phyloP scores from a whole-genome alignment of 2,113 vertebrate species.

The Onychostoma macrolepis region DNA sequence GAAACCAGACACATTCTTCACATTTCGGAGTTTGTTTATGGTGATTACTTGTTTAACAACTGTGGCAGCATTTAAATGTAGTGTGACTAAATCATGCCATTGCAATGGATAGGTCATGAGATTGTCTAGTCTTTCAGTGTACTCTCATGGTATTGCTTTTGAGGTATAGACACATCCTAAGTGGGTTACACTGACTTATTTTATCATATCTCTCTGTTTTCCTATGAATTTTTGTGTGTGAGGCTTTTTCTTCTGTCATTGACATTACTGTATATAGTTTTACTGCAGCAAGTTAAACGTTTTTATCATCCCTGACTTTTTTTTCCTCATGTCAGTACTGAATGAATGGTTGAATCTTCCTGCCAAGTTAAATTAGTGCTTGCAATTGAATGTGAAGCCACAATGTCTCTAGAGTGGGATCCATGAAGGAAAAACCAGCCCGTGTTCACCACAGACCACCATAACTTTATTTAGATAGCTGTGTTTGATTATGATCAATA shows the following conservation, averaged over 20 bases:
- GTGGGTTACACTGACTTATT: not conserved
- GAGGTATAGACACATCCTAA: not conserved
- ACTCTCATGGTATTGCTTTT: not conserved
- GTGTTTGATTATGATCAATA: conserved; percentile 14
- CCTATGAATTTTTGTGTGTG: not conserved
- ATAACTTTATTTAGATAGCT: conserved; percentile 25
- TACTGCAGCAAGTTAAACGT: conserved; percentile 13
- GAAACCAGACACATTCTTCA: not conserved
- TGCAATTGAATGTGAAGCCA: conserved; percentile 29
- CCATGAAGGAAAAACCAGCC: conserved; percentile 7
- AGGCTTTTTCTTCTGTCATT: not conserved
- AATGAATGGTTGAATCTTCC: conserved; percentile 14
- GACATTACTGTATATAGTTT: not conserved
- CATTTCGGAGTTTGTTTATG: conserved; percentile 22
- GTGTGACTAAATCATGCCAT: not conserved
- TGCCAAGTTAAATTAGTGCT: conserved; percentile 33
- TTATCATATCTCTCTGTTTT: not conserved
- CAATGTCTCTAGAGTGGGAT: conserved; percentile 7
- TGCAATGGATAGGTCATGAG: not conserved
- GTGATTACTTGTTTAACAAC: not conserved
- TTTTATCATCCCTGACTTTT: not conserved
- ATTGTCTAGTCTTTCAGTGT: not conserved
- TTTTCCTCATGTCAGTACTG: not conserved
- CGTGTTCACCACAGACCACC: conserved; percentile 3
- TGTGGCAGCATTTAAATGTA: not conserved